phyloP scores from a whole-genome alignment of 1,140 invertebrate genomes.

The honey bee (Apis mellifera) region Amel_HAv3.1 CM009945.2:1715001-1715500 shows the following conservation, averaged over 20 bases:
- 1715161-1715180: not conserved
- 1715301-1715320: too few relatives aligned
- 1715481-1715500: too few relatives aligned
- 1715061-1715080: conserved; percentile 15
- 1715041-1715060: conserved; percentile 5
- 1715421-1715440: too few relatives aligned
- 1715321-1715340: too few relatives aligned
- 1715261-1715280: not conserved
- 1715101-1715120: not conserved
- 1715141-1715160: not conserved
- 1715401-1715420: too few relatives aligned
- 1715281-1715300: too few relatives aligned
- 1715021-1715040: conserved; percentile 46
- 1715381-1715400: too few relatives aligned
- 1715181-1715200: not conserved
- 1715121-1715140: not conserved
- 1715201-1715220: not conserved
- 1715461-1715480: too few relatives aligned
- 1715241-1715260: not conserved
- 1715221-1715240: not conserved
- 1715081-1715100: not conserved
- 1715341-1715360: too few relatives aligned
- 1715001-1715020: conserved; percentile 71
- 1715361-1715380: too few relatives aligned
- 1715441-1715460: too few relatives aligned